Percentiles rank a stretch among this genome's conserved stretches.
Conservation (phyloP, 2,113 vertebrate species). For the Propithecus coquereli region DNA sequence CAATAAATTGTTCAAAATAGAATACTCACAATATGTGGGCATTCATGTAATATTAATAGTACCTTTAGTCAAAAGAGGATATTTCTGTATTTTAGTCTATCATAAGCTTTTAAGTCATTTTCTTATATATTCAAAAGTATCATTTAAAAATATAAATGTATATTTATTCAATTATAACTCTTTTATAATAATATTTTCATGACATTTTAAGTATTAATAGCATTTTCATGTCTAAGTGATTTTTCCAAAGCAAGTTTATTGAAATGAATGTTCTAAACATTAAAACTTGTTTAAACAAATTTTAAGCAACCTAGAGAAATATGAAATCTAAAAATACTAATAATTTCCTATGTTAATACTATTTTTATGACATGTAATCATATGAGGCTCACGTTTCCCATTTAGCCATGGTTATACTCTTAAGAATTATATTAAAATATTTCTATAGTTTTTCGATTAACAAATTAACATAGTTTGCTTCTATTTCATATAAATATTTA, state of each 20-base stretch:
- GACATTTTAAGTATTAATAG: background rate
- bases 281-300: slow-evolving; percentile 7
- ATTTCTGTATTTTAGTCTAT: background rate
- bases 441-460: background rate
- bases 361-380: background rate
- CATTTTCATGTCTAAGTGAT: background rate
- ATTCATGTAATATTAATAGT: background rate
- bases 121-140: background rate
- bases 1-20: background rate
- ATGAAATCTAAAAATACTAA: background rate
- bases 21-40: background rate
- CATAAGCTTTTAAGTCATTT: background rate
- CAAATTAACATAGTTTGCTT: background rate
- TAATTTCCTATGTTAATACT: background rate
- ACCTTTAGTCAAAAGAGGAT: background rate
- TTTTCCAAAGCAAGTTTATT: background rate
- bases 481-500: background rate
- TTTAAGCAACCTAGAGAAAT: background rate
- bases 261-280: background rate
- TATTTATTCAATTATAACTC: background rate
- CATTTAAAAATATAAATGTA: background rate
- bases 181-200: background rate
- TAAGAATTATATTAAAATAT: background rate
- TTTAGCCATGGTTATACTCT: background rate
- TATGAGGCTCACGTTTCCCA: background rate